phyloP scores from a whole-genome alignment of 2,113 vertebrate genomes.

The Melospiza melodia region DNA sequence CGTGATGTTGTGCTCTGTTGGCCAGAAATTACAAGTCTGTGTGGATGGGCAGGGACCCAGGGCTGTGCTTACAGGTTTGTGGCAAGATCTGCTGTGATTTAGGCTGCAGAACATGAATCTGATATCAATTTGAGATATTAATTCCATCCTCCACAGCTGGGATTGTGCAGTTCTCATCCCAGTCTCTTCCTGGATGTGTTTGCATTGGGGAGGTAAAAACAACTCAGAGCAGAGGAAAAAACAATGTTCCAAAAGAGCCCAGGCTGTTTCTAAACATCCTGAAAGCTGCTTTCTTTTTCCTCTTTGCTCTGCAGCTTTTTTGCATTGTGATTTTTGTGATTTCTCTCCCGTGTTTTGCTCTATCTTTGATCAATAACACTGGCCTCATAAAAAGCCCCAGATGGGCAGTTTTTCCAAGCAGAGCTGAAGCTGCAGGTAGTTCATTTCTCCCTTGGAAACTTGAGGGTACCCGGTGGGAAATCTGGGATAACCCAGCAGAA shows the following conservation, averaged over 20 bases:
- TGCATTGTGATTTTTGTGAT: background rate
- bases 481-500: background rate
- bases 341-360: background rate
- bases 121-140: background rate
- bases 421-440: background rate
- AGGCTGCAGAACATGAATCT: background rate
- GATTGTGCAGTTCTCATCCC: background rate
- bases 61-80: background rate
- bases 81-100: background rate
- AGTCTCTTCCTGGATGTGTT: background rate
- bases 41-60: background rate
- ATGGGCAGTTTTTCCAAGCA: background rate
- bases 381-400: background rate
- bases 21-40: background rate
- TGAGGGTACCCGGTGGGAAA: background rate
- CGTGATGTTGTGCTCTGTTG: rapidly evolving
- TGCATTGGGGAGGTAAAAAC: background rate
- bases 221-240: background rate
- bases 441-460: background rate
- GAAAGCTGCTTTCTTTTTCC: background rate
- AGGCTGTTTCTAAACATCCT: background rate
- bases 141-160: background rate
- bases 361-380: rapidly evolving
- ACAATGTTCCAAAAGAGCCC: background rate
- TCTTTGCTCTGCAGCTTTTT: background rate